Evolutionary conservation across 2,888 invertebrate species (phyloP).

Genomic region (Bedellia somnulentella): DNA sequence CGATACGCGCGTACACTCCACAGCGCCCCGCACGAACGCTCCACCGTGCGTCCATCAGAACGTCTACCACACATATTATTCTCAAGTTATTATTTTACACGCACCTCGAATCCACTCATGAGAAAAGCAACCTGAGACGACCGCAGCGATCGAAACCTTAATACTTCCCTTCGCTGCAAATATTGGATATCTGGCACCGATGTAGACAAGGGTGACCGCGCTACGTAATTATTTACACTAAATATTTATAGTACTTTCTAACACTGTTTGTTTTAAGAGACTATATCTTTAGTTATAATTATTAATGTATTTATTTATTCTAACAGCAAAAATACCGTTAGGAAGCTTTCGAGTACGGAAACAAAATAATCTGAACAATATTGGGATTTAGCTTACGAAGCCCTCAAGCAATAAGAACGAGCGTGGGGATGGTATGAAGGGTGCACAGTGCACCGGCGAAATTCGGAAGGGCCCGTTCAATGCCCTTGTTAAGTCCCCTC

Average conservation of each 20-base stretch:
- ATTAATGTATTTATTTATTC: too few species aligned
- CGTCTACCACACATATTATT: conserved; percentile 42
- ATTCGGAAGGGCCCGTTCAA: conserved; percentile 55
- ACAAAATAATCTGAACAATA: conserved; percentile 52
- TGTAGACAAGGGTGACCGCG: conserved; percentile 29
- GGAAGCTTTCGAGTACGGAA: too few species aligned
- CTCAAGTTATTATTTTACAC: conserved; percentile 59
- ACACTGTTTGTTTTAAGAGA: too few species aligned
- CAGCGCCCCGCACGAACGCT: conserved; percentile 25
- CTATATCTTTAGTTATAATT: too few species aligned
- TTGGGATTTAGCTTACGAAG: conserved; percentile 52
- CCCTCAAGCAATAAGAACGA: conserved; percentile 55
- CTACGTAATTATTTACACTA: conserved; percentile 33
- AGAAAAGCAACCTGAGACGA: conserved; percentile 61
- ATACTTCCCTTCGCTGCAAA: conserved; percentile 59
- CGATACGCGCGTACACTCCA: conserved; percentile 43
- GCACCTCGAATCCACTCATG: conserved; percentile 51
- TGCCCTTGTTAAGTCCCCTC: conserved; percentile 52
- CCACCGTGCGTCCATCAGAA: conserved; percentile 30
- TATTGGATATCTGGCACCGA: conserved; percentile 54
- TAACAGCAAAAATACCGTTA: conserved; percentile 47
- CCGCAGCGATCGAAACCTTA: conserved; percentile 60
- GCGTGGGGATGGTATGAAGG: conserved; percentile 59
- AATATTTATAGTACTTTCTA: too few species aligned
- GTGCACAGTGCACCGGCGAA: conserved; percentile 61